Conservation (phyloP, 2,113 vertebrate genomes). For the Melanocharis versteri region DNA sequence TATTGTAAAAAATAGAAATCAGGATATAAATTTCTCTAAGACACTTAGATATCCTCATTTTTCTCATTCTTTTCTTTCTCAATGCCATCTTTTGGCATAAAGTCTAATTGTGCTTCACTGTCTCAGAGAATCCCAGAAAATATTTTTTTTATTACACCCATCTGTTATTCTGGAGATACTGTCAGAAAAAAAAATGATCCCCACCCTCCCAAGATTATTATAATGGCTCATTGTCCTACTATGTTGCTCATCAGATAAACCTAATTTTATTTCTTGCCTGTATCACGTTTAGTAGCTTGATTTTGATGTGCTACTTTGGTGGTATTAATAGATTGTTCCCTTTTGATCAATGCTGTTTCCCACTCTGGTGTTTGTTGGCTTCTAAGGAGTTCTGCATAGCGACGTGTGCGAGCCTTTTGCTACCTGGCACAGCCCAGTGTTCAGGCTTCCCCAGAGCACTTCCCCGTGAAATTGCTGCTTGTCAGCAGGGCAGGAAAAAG, state of each 20-base stretch:
- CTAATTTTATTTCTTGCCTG: neutral
- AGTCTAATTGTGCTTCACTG: neutral
- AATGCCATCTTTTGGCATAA: neutral
- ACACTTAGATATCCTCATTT: neutral
- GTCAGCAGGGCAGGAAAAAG: neutral
- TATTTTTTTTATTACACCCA: neutral
- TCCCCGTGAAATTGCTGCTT: fast-evolving
- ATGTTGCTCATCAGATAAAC: neutral
- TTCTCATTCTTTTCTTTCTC: neutral
- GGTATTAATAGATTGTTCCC: neutral
- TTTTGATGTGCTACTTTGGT: neutral
- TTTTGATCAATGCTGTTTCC: neutral
- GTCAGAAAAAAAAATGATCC: neutral
- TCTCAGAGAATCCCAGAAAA: neutral
- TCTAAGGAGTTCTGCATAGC: neutral
- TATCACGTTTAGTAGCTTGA: neutral
- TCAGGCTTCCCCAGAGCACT: neutral
- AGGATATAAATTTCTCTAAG: neutral
- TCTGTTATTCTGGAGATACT: neutral
- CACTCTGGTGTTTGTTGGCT: neutral
- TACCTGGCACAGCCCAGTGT: neutral
- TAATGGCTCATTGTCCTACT: neutral
- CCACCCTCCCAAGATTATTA: neutral
- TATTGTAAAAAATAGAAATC: neutral
- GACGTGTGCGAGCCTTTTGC: neutral